phyloP scores from a whole-genome alignment of 2,888 invertebrate genomes.

The Oscheius sp. region DNA sequence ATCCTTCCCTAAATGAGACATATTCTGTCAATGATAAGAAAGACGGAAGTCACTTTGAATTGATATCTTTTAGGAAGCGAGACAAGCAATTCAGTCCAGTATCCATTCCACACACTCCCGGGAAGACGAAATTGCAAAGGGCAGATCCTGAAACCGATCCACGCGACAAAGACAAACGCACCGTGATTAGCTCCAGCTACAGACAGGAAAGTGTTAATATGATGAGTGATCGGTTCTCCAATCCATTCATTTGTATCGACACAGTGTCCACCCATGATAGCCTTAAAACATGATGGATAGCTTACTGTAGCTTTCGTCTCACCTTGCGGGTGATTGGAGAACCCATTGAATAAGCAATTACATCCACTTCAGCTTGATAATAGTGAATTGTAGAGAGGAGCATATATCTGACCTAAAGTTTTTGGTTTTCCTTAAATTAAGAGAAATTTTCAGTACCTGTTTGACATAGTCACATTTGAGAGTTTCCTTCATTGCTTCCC shows the following conservation, averaged over 20 bases:
- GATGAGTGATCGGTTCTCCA: conserved; percentile 23
- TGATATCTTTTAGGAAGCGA: conserved; percentile 26
- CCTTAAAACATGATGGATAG: background rate
- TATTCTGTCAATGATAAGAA: background rate
- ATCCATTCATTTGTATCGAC: conserved; percentile 28
- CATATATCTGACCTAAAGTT: conserved; percentile 10
- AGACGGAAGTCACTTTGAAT: conserved; percentile 9
- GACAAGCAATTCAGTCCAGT: conserved; percentile 25
- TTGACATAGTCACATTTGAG: conserved; percentile 22
- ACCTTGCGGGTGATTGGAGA: conserved; percentile 26
- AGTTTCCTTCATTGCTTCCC: background rate
- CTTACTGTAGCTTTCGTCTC: too few relatives aligned
- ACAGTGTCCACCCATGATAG: conserved; percentile 27
- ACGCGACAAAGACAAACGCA: background rate
- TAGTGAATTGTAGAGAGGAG: conserved; percentile 2
- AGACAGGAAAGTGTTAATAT: conserved; percentile 14
- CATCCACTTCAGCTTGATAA: conserved; percentile 21
- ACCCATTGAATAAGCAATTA: conserved; percentile 26
- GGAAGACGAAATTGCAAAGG: conserved; percentile 20
- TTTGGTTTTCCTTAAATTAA: background rate
- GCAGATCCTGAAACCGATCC: conserved; percentile 11
- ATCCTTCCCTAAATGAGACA: conserved; percentile 1
- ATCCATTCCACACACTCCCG: conserved; percentile 7
- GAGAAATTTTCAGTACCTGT: background rate
- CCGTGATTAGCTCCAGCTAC: conserved; percentile 30